Base-by-base conservation (phyloP, 2,113 vertebrate species). In the Zeus faber region DNA sequence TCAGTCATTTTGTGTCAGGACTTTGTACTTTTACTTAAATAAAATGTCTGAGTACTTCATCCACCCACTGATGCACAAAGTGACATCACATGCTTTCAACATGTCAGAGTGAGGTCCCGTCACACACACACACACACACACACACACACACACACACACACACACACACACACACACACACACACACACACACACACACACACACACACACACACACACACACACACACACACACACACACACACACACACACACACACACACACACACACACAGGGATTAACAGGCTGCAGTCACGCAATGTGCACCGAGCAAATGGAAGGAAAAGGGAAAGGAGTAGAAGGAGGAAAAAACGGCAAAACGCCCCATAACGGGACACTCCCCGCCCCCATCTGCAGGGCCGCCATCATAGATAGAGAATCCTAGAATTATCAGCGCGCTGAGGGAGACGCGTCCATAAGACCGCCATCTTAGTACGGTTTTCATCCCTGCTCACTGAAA, bases 331-430 rank as follows among this genome's bases (percentile, higher is more conserved):
- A 18, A 20, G 26, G 17, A 17, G 16, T 43, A 40, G n/a, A 33
- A 26, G 39, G 26, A 18, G 5, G 8, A 22, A 2, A 39, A 59
- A 4, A 5, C 22, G 37, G 8, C 53, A 54, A 57, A 61, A 49
- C 33, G 47, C 51, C 62, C 74, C 62, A 26, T 67, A 54, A 70
- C 58, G 54, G 54, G 54, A 56, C 46, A 74, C 23, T 67, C 76
- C 66, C 77, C 87, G 72, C 88, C 89, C 58, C 77, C 62, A 37
- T 79, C 55, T 75, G 3, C n/a, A n/a, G n/a, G n/a, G n/a, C n/a
- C n/a, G n/a, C n/a, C n/a, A n/a, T n/a, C n/a, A n/a, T n/a, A n/a
- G n/a, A n/a, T n/a, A n/a, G n/a, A n/a, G n/a, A n/a, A n/a, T n/a
- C n/a, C n/a, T n/a, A n/a, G n/a, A n/a, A n/a, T n/a, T n/a, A n/a